Evolutionary conservation across 1,140 invertebrate genomes (phyloP).

Genomic region (Zeugodacus cucurbitae): DNA sequence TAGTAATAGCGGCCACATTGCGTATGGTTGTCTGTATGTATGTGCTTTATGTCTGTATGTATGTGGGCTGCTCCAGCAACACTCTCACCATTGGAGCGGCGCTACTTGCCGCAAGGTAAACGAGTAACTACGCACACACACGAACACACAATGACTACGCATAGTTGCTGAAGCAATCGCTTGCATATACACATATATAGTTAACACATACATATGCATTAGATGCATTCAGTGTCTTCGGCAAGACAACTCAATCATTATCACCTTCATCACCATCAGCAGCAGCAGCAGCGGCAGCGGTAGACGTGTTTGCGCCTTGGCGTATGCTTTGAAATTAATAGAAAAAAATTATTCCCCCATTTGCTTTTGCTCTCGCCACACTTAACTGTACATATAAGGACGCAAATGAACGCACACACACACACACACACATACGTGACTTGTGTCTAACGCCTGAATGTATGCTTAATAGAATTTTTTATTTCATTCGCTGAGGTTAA

Average conservation of each 20-base stretch:
- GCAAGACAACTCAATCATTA: conserved; percentile 25
- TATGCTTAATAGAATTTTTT: conserved; percentile 63
- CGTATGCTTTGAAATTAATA: conserved; percentile 47
- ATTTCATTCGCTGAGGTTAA: conserved; percentile 38
- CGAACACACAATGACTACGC: neutral
- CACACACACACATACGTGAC: conserved; percentile 44
- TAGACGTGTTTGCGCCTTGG: conserved; percentile 19
- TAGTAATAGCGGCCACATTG: neutral
- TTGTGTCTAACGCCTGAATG: conserved; percentile 54
- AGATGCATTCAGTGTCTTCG: conserved; percentile 10
- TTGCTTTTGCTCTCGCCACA: conserved; percentile 45
- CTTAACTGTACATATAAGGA: neutral
- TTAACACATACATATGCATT: neutral
- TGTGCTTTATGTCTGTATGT: neutral
- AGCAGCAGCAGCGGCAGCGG: neutral
- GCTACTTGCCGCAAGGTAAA: neutral
- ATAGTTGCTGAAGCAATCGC: neutral
- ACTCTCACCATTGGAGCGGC: neutral
- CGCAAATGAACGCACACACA: neutral
- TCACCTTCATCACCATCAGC: conserved; percentile 22
- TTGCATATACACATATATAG: neutral
- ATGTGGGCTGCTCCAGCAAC: neutral
- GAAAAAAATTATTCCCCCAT: conserved; percentile 47
- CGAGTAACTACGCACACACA: conserved; percentile 46
- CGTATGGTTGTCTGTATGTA: neutral